A percentile compares a stretch with the other conserved stretches of the same genome.
Conservation (phyloP, 1,140 invertebrate genomes). For the Eupristina koningsbergeri region DNA sequence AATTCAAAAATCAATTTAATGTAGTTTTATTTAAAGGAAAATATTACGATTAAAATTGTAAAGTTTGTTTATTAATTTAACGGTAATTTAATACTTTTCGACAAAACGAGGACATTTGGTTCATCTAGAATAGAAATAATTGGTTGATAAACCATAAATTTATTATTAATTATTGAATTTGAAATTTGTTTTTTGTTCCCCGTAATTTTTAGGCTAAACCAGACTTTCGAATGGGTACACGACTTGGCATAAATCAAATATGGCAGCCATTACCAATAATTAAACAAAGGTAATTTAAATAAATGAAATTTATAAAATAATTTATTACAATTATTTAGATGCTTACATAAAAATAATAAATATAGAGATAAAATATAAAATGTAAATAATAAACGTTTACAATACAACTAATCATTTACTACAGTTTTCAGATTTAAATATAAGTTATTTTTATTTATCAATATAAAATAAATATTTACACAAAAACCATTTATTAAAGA, state of each 20-base stretch:
- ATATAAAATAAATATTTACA: no score
- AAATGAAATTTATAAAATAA: background rate
- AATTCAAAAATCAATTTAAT: no score
- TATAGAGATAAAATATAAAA: no score
- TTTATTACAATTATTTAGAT: slow-evolving; percentile 15
- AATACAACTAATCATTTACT: no score
- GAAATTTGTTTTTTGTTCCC: background rate
- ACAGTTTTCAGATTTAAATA: no score
- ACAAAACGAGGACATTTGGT: background rate
- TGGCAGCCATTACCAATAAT: slow-evolving; percentile 80
- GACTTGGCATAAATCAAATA: slow-evolving; percentile 80
- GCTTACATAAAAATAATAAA: slow-evolving; percentile 14
- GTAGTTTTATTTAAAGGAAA: no score
- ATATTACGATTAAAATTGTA: no score
- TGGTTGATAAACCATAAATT: background rate
- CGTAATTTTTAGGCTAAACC: slow-evolving; percentile 75
- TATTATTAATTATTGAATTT: background rate
- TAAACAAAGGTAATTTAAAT: slow-evolving; percentile 71
- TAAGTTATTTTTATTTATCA: no score
- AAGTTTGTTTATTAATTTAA: background rate
- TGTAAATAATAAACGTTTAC: no score
- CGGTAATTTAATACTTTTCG: background rate
- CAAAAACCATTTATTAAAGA: no score
- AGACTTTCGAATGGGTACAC: slow-evolving; percentile 79
- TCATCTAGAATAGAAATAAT: background rate